phyloP scores from a whole-genome alignment of 2,797 vertebrate genomes.

The Salarias fasciatus region DNA sequence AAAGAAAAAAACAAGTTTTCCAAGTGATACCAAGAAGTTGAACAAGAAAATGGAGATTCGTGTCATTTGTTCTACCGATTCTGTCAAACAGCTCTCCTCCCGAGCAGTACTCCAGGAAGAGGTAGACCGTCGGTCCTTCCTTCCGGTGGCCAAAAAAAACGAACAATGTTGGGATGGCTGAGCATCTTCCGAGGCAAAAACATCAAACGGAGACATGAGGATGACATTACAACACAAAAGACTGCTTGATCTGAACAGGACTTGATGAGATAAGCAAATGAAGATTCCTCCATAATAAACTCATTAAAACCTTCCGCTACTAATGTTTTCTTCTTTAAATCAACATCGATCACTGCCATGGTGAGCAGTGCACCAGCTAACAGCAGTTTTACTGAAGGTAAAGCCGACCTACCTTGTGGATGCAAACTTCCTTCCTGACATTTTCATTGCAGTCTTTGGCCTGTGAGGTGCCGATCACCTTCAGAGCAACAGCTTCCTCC shows the following conservation, averaged over 20 bases:
- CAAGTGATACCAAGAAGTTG: no score
- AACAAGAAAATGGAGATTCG: no score
- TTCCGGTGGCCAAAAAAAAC: conserved; percentile 93
- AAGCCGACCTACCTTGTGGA: conserved; percentile 84
- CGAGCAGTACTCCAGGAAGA: conserved; percentile 96
- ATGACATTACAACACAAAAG: no score
- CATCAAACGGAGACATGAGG: neutral
- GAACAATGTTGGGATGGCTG: conserved; percentile 91
- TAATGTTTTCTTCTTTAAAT: no score
- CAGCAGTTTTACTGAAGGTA: neutral
- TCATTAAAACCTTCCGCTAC: no score
- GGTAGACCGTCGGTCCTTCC: conserved; percentile 89
- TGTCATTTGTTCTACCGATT: conserved; percentile 83
- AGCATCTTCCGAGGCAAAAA: conserved; percentile 78
- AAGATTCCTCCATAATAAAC: no score
- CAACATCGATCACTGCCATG: no score
- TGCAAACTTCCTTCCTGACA: conserved; percentile 95
- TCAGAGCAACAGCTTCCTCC: conserved; percentile 95
- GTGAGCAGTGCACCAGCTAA: no score
- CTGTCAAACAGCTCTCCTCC: conserved; percentile 98
- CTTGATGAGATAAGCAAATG: no score
- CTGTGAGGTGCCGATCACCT: conserved; percentile 92
- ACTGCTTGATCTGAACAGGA: no score
- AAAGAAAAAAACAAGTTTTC: no score
- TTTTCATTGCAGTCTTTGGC: conserved; percentile 91